Percentiles rank a stretch among this genome's conserved stretches.
Conservation (phyloP, 2,888 invertebrate genomes). For the Drosophila neotestacea region DNA sequence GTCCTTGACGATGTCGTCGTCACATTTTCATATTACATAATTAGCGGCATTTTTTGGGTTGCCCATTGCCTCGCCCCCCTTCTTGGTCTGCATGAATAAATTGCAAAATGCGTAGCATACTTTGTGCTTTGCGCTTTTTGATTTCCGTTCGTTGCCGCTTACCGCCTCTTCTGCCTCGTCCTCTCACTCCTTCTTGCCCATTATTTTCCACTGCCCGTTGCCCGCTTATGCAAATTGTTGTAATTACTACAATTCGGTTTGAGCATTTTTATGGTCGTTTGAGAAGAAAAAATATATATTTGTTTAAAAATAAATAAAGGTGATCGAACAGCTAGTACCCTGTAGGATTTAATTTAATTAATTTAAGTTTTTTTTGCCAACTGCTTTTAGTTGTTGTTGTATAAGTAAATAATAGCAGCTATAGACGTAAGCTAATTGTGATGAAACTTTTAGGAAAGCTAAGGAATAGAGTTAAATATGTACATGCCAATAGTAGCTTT, state of each 20-base stretch:
- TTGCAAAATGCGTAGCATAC: constrained; percentile 80
- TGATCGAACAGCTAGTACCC: not conserved
- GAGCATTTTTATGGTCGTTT: constrained; percentile 77
- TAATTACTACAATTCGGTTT: constrained; percentile 82
- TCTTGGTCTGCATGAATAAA: constrained; percentile 69
- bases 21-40: constrained; percentile 80
- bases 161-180: not conserved
- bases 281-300: constrained; percentile 32
- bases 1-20: constrained; percentile 60
- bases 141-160: constrained; percentile 59
- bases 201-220: not conserved
- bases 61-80: constrained; percentile 15
- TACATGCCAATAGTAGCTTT: not conserved
- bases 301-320: not conserved
- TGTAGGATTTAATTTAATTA: not conserved
- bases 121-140: constrained; percentile 78
- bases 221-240: constrained; percentile 77
- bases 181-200: no score
- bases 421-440: no score
- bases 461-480: not conserved
- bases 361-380: not conserved
- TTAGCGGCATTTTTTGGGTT: constrained; percentile 71
- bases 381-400: not conserved
- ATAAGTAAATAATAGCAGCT: no score
- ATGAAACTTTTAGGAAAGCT: not conserved